phyloP scores from a whole-genome alignment of 1,140 invertebrate genomes.

The Pachyrhynchus sulphureomaculatus region DNA sequence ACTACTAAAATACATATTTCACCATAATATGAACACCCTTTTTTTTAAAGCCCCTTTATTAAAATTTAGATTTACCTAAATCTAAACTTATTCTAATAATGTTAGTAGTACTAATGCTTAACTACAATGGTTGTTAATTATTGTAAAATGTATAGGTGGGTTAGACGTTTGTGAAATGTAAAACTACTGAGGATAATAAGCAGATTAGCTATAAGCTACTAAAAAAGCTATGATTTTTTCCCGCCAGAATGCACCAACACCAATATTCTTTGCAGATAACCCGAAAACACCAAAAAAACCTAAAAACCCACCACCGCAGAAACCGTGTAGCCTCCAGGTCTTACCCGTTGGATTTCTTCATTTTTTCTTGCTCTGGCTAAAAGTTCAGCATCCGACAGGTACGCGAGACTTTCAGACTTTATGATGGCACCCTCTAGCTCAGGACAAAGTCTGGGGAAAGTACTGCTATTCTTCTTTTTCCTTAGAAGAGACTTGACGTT shows the following conservation, averaged over 20 bases:
- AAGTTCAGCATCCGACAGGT: slow-evolving; percentile 52
- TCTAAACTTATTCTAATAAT: too few species aligned
- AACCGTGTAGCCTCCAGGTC: slow-evolving; percentile 27
- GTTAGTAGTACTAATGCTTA: too few species aligned
- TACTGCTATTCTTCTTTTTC: slow-evolving; percentile 51
- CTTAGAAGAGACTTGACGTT: slow-evolving; percentile 47
- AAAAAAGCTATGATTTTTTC: too few species aligned
- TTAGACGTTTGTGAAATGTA: too few species aligned
- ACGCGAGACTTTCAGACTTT: slow-evolving; percentile 55
- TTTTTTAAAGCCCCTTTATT: too few species aligned
- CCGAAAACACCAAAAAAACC: background rate
- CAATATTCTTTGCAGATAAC: background rate
- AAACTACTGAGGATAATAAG: background rate
- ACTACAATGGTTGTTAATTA: too few species aligned
- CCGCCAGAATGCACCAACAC: too few species aligned
- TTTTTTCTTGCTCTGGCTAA: slow-evolving; percentile 52
- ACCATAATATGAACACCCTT: too few species aligned
- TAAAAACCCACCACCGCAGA: slow-evolving; percentile 12
- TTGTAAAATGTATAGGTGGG: too few species aligned
- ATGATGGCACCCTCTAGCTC: slow-evolving; percentile 53
- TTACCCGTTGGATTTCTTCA: slow-evolving; percentile 55
- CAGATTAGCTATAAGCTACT: background rate
- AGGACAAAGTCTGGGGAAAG: slow-evolving; percentile 48
- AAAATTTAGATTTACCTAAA: too few species aligned
- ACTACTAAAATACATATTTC: too few species aligned